Conservation (phyloP, 2,113 vertebrate species). For the Ancistrus triradiatus region DNA sequence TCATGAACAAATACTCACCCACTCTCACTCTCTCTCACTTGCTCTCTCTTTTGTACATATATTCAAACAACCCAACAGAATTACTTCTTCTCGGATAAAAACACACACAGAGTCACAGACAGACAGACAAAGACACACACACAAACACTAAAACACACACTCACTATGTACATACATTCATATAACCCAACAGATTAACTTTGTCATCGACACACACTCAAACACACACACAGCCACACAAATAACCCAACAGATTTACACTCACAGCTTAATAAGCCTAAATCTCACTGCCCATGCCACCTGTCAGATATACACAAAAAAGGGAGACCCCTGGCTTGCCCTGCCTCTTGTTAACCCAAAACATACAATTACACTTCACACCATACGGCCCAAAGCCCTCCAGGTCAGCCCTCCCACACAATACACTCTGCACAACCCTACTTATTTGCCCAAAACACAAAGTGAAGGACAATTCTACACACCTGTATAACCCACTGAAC, state of each 20-base stretch:
- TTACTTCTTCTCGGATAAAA: too few species aligned
- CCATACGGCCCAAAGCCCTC: conserved; percentile 15
- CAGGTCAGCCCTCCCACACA: not conserved
- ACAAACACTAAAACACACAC: not conserved
- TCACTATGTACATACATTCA: conserved; percentile 32
- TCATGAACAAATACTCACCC: too few species aligned
- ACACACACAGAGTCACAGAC: too few species aligned
- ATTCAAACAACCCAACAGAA: too few species aligned
- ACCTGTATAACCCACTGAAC: conserved; percentile 1
- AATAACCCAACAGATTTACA: too few species aligned
- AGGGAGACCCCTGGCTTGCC: conserved; percentile 19
- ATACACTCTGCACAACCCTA: not conserved
- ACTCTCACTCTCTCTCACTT: too few species aligned
- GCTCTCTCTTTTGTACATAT: too few species aligned
- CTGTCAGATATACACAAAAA: conserved; percentile 13
- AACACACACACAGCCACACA: conserved; percentile 15
- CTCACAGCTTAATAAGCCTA: not conserved
- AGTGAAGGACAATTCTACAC: not conserved
- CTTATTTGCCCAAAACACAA: not conserved
- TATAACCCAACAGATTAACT: conserved; percentile 37
- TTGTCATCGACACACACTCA: conserved; percentile 9
- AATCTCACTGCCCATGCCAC: too few species aligned
- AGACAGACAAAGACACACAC: too few species aligned
- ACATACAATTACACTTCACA: conserved; percentile 38
- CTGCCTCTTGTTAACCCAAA: conserved; percentile 30